Base-by-base conservation (phyloP, 2,113 vertebrate species). In the Calypte anna region DNA sequence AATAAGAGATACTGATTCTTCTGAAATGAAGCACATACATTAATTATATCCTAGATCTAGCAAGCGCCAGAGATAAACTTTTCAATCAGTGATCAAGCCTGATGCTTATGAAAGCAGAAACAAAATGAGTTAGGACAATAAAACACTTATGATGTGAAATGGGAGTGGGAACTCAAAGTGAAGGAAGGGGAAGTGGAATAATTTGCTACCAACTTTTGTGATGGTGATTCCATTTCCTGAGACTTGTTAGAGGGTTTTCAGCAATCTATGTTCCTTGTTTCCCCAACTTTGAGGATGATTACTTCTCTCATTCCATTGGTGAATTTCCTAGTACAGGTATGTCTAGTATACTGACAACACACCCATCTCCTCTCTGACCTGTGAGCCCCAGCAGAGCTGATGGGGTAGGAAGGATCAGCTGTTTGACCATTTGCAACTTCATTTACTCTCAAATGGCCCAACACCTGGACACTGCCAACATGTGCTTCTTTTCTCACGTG, bases 181-280 rank as follows among this genome's bases (percentile, higher is more conserved):
- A 23, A 74, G 21, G 22, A 88, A 82, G 6, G 2, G 12, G 19
- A 81, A 51, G 44, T 20, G 61, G 22, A 86, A 40, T 15, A 53
- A 51, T 7, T 62, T 5, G 0, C 27, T 46, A 2, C 1, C 1
- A 20, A 46, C 7, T 91, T 72, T 4, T 27, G 3, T 46, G 23
- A 28, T 66, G 16, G 43, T 15, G 8, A 25, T 82, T 68, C 17
- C 14, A 30, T 62, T 73, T 91, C 40, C 20, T 33, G 10, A 75
- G 23, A 15, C 17, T 40, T 72, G 17, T 4, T 38, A 4, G 3
- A 44, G 7, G 4, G 5, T 27, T 82, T 73, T 68, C 33, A 54
- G 18, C 0, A 5, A 69, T 36, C 84, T 78, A 19, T 54, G 2
- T 24, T 75, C 44, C 44, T 63, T n/a, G 22, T 82, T 64, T 79